Conservation (phyloP, 2,888 invertebrate genomes). For the Sarcophaga carnaria region DNA sequence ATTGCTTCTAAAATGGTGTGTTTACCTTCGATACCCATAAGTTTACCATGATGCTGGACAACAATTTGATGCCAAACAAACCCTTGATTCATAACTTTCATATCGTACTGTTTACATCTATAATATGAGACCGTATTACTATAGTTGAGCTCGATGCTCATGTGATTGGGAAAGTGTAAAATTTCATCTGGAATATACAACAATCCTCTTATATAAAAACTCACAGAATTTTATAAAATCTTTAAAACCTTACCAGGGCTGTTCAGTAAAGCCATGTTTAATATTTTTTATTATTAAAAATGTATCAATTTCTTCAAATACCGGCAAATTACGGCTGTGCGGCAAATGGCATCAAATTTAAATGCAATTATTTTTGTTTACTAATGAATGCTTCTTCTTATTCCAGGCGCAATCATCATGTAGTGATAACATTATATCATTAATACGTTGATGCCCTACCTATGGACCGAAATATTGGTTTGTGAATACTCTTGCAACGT, state of each 20-base stretch:
- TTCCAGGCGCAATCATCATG: not conserved
- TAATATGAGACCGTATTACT: slow-evolving; percentile 71
- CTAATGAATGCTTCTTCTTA: slow-evolving; percentile 14
- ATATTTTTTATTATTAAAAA: not conserved
- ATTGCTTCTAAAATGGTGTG: slow-evolving; percentile 74
- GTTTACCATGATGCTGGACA: slow-evolving; percentile 75
- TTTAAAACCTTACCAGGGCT: slow-evolving; percentile 52
- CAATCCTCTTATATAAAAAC: too few species aligned
- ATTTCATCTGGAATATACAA: slow-evolving; percentile 69
- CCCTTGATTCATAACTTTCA: slow-evolving; percentile 71
- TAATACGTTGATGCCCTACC: too few species aligned
- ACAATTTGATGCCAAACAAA: slow-evolving; percentile 77
- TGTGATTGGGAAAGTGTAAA: slow-evolving; percentile 72
- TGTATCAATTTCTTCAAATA: not conserved
- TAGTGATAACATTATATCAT: not conserved
- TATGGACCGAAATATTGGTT: not conserved
- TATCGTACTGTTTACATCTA: slow-evolving; percentile 74
- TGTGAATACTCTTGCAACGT: too few species aligned
- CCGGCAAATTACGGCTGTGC: not conserved
- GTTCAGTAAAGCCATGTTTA: slow-evolving; percentile 47
- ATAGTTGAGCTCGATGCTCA: slow-evolving; percentile 75
- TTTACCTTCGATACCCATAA: slow-evolving; percentile 71
- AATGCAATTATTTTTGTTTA: slow-evolving; percentile 36
- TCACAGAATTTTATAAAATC: too few species aligned
- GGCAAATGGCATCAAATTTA: not conserved